A percentile compares a stretch with the other conserved stretches of the same genome.
These are phyloP conservation scores for Aplodontia rufa DNA, from an alignment of 2,113 vertebrate genomes.

Conservation along the genomic window DNA sequence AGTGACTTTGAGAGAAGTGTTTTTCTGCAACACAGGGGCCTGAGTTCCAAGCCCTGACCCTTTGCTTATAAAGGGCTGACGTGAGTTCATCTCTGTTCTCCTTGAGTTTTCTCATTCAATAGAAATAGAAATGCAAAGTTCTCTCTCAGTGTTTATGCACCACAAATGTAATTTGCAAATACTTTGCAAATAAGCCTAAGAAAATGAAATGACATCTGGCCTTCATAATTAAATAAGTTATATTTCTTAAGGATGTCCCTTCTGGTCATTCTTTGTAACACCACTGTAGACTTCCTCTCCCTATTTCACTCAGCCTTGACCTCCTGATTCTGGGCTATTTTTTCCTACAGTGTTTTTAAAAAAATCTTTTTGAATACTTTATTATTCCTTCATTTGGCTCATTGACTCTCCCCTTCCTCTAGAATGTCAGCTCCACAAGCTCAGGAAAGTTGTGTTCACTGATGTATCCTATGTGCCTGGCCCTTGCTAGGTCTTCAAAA, in stretches of 20 bases:
- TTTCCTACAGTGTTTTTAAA: not conserved
- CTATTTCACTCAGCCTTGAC: not conserved
- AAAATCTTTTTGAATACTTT: not conserved
- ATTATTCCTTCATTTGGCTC: not conserved
- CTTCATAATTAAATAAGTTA: not conserved
- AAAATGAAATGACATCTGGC: not conserved
- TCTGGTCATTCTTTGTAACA: too few relatives aligned
- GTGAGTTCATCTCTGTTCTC: not conserved
- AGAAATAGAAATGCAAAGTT: not conserved
- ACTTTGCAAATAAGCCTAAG: constrained; percentile 15
- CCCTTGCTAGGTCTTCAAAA: not conserved
- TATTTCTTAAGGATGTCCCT: not conserved
- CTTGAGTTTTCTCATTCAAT: constrained; percentile 20
- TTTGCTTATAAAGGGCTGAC: not conserved
- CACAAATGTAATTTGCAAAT: not conserved
- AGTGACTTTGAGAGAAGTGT: not conserved
- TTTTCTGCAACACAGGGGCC: not conserved
- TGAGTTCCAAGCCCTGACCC: not conserved
- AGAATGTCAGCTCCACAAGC: not conserved
- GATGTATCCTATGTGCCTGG: not conserved
- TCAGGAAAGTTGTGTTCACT: not conserved
- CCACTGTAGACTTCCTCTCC: accelerated
- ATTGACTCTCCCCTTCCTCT: not conserved
- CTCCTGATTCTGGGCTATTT: not conserved
- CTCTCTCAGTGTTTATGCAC: not conserved